These are phyloP conservation scores for Drosophila neoperkinsi DNA, from an alignment of 2,888 invertebrate genomes.

Conservation along the genomic window DNA sequence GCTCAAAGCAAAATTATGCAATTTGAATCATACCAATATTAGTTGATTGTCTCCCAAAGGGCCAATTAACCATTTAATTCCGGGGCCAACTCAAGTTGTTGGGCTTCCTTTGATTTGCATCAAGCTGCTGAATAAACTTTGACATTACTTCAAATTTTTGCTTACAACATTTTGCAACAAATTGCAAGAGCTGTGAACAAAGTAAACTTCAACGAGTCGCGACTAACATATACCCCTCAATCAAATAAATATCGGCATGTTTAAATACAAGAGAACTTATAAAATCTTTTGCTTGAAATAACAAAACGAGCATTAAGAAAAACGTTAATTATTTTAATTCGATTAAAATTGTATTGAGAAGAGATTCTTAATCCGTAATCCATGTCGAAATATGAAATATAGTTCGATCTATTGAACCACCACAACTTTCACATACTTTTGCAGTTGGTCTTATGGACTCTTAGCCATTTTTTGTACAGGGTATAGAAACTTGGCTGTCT, in stretches of 20 bases:
- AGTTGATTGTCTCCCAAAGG: not conserved
- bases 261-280: too few relatives aligned
- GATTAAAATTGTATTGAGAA: not conserved
- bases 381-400: not conserved
- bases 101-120: not conserved
- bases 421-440: too few relatives aligned
- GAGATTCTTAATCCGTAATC: not conserved
- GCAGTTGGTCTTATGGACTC: not conserved
- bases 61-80: not conserved
- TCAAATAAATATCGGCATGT: not conserved
- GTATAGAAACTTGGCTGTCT: not conserved
- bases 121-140: not conserved
- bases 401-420: not conserved
- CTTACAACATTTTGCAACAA: not conserved
- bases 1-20: not conserved
- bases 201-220: not conserved
- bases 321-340: not conserved
- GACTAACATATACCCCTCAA: not conserved
- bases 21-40: conserved; percentile 1
- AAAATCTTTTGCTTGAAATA: too few relatives aligned
- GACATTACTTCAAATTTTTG: not conserved
- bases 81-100: not conserved
- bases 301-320: not conserved
- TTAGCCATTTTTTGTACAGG: not conserved
- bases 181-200: not conserved